Conservation (phyloP, 2,888 invertebrate genomes). For the Rotaria macrura region DNA sequence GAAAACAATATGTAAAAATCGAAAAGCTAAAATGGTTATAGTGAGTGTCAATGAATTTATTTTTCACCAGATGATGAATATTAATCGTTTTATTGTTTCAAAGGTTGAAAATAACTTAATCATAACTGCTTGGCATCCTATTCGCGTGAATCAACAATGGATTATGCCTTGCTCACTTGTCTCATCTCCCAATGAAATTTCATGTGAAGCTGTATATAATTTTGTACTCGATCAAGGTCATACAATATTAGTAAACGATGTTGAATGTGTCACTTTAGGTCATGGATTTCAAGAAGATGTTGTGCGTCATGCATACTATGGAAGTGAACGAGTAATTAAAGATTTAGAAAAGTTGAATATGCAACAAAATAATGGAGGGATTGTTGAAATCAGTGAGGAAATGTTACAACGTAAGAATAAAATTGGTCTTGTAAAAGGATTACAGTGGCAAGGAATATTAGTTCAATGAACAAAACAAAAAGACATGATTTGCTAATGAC, state of each 20-base stretch:
- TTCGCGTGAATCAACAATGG: slow-evolving; percentile 23
- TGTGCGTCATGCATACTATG: slow-evolving; percentile 25
- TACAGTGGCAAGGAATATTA: neutral
- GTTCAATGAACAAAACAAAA: neutral
- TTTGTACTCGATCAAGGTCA: slow-evolving; percentile 23
- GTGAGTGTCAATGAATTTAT: neutral
- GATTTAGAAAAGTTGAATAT: slow-evolving; percentile 22
- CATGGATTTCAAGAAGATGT: slow-evolving; percentile 29
- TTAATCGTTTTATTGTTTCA: too few species aligned
- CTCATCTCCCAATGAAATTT: neutral
- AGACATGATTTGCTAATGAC: too few species aligned
- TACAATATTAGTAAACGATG: slow-evolving; percentile 11
- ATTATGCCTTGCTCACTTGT: slow-evolving; percentile 16
- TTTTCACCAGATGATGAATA: neutral
- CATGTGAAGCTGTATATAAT: slow-evolving; percentile 21
- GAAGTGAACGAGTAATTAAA: slow-evolving; percentile 14
- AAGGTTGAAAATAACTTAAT: neutral
- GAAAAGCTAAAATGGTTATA: neutral
- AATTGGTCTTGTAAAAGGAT: neutral
- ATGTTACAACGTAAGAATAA: neutral
- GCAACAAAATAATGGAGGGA: neutral
- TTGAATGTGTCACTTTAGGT: slow-evolving; percentile 28
- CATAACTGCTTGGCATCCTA: slow-evolving; percentile 30
- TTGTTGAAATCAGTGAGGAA: neutral
- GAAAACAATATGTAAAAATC: neutral